Percentiles rank a stretch among this genome's conserved stretches.
These are phyloP conservation scores for Nansenia antarctica DNA, from an alignment of 2,113 vertebrate genomes.

Conservation along the genomic window DNA sequence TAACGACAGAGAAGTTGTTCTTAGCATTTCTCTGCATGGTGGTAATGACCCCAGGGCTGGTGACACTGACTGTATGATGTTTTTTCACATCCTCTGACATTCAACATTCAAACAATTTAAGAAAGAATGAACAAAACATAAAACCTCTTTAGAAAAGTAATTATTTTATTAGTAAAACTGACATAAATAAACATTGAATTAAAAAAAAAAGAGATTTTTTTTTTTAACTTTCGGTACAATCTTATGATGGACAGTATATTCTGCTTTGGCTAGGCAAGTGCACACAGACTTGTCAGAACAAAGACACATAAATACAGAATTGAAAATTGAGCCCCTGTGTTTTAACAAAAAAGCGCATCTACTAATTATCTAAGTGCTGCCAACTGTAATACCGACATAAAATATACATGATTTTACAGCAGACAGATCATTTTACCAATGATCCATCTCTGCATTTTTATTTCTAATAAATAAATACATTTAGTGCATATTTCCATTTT, in stretches of 20 bases:
- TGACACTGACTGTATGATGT: not conserved
- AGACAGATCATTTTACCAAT: conserved; percentile 69
- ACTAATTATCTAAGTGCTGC: conserved; percentile 66
- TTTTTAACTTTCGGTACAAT: conserved; percentile 63
- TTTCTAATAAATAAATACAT: conserved; percentile 82
- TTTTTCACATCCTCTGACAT: not conserved
- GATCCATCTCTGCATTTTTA: conserved; percentile 62
- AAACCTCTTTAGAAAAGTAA: conserved; percentile 72
- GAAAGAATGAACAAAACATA: conserved; percentile 15
- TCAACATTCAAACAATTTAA: not conserved
- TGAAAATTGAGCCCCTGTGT: conserved; percentile 72
- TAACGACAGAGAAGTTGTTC: too few species aligned
- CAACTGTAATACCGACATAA: conserved; percentile 56
- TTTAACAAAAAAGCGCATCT: conserved; percentile 67
- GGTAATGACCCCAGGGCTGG: too few species aligned
- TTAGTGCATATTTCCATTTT: conserved; percentile 79
- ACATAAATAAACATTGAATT: conserved; percentile 76
- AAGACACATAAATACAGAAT: conserved; percentile 74
- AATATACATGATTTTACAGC: conserved; percentile 67
- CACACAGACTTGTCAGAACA: conserved; percentile 77
- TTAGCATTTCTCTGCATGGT: too few species aligned
- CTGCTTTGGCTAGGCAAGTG: conserved; percentile 71
- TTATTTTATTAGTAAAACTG: conserved; percentile 73
- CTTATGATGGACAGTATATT: conserved; percentile 63
- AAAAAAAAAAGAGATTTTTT: conserved; percentile 58